These are phyloP conservation scores for Diachasma alloeum DNA, from an alignment of 1,140 invertebrate species.

Conservation along the genomic window DNA sequence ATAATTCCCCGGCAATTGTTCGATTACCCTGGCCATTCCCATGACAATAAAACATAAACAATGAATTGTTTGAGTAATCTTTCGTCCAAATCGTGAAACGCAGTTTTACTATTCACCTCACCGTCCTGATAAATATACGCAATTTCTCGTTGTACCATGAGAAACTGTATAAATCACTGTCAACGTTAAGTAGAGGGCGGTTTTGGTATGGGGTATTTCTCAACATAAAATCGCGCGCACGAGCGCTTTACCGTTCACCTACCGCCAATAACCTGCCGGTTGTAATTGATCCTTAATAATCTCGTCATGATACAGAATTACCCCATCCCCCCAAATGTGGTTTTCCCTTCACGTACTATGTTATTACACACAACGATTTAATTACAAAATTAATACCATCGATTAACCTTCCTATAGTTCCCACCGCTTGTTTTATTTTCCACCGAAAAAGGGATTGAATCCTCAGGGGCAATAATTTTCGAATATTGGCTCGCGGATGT, in stretches of 20 bases:
- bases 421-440: background rate
- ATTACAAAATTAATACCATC: conserved; percentile 62
- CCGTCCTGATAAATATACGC: background rate
- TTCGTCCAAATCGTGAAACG: background rate
- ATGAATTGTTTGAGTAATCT: background rate
- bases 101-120: background rate
- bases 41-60: background rate
- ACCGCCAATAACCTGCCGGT: conserved; percentile 46
- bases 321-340: conserved; percentile 37
- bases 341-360: conserved; percentile 42
- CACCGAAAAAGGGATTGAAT: background rate
- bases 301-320: conserved; percentile 60
- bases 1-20: background rate
- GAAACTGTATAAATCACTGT: conserved; percentile 55
- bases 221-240: background rate
- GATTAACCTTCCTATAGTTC: conserved; percentile 40
- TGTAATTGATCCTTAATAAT: conserved; percentile 63
- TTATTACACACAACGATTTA: conserved; percentile 62
- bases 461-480: background rate
- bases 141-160: background rate
- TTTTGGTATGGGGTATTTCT: conserved; percentile 22
- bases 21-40: background rate
- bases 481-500: background rate
- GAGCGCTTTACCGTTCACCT: conserved; percentile 5
- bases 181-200: conserved; percentile 57